These are phyloP conservation scores for Acestrorhynchus altus DNA, from an alignment of 2,797 vertebrate genomes.

Conservation along the genomic window DNA sequence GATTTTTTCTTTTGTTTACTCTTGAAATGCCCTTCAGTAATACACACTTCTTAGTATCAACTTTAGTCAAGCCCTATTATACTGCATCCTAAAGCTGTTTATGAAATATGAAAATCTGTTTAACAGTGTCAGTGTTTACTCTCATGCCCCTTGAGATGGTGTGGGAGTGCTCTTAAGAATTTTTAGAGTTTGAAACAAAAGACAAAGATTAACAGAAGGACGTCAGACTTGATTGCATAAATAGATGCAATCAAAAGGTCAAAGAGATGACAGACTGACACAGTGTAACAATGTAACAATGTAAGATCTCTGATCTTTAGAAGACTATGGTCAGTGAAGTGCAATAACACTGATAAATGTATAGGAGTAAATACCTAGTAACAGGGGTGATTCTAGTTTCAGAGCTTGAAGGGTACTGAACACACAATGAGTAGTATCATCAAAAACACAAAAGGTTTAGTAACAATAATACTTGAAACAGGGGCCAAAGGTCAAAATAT, in stretches of 20 bases:
- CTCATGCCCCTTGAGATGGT: background rate
- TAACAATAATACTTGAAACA: too few species aligned
- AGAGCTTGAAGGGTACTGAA: too few species aligned
- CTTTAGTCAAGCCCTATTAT: constrained; percentile 25
- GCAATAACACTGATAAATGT: too few species aligned
- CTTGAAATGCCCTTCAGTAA: constrained; percentile 13
- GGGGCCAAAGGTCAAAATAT: too few species aligned
- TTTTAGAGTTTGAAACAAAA: constrained; percentile 16
- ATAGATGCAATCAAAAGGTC: background rate
- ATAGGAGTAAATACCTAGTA: too few species aligned
- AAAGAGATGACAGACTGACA: background rate
- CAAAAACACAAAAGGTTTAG: too few species aligned
- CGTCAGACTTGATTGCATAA: background rate
- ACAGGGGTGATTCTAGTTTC: too few species aligned
- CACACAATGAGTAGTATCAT: too few species aligned
- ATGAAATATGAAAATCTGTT: constrained; percentile 29
- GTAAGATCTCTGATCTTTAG: too few species aligned
- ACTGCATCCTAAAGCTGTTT: constrained; percentile 18
- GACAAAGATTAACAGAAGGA: background rate
- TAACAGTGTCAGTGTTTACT: constrained; percentile 22
- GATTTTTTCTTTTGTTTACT: background rate
- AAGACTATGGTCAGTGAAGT: too few species aligned
- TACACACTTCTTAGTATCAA: constrained; percentile 10
- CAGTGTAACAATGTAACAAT: too few species aligned
- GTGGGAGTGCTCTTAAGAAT: constrained; percentile 30